A percentile compares a stretch with the other conserved stretches of the same genome.
phyloP scores from a whole-genome alignment of 2,888 invertebrate genomes.

The Uropetala carovei region DNA sequence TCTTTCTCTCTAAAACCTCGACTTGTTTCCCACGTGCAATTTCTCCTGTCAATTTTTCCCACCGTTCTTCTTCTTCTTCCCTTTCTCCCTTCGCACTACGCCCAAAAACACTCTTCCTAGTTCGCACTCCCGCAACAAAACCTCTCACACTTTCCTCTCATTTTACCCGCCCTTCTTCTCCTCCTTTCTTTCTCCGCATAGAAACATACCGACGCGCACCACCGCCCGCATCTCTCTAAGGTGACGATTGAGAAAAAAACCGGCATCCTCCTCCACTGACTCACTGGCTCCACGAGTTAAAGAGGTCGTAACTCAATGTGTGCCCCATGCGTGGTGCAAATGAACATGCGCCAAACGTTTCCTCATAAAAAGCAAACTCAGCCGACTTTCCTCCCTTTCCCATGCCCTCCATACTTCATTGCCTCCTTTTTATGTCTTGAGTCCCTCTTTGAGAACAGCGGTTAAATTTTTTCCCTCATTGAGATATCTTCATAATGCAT shows the following conservation, averaged over 20 bases:
- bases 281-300: not conserved
- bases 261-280: not conserved
- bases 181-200: not conserved
- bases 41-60: conserved; percentile 13
- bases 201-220: not conserved
- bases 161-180: not conserved
- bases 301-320: not conserved
- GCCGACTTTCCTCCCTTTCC: not conserved
- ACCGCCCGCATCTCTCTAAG: not conserved
- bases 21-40: not conserved
- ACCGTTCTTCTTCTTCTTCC: not conserved
- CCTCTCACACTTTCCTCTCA: not conserved
- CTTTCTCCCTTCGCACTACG: not conserved
- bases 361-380: not conserved
- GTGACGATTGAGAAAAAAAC: conserved; percentile 4
- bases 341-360: not conserved
- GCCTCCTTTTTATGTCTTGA: not conserved
- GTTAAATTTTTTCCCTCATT: not conserved
- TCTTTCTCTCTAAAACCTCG: not conserved
- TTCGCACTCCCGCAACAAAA: not conserved
- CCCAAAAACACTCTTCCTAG: not conserved
- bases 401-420: not conserved
- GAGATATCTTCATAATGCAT: not conserved
- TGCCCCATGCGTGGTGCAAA: not conserved
- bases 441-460: not conserved